phyloP scores from a whole-genome alignment of 2,888 invertebrate genomes.

The Drosophila subsilvestris region DNA sequence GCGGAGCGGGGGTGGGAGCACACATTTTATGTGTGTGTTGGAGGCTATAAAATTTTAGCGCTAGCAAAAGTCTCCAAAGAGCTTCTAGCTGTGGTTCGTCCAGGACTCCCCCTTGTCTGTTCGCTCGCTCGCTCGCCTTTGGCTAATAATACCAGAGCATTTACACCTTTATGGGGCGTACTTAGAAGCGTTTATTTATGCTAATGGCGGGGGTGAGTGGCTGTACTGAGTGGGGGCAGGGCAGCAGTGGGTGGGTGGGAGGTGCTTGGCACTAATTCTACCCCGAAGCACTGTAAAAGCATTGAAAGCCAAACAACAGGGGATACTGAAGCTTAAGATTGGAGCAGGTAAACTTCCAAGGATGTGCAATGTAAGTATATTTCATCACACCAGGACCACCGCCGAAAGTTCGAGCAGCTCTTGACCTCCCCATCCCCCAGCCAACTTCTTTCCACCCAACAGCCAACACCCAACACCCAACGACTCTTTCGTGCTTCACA shows the following conservation, averaged over 20 bases:
- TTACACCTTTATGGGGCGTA: slow-evolving; percentile 81
- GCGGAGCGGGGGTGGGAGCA: slow-evolving; percentile 23
- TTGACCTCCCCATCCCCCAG: slow-evolving; percentile 53
- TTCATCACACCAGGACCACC: slow-evolving; percentile 64
- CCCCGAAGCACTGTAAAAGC: slow-evolving; percentile 80
- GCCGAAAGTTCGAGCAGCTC: slow-evolving; percentile 52
- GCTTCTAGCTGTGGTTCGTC: slow-evolving; percentile 52
- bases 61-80: slow-evolving; percentile 66
- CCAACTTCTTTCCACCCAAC: slow-evolving; percentile 4
- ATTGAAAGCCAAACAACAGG: slow-evolving; percentile 40
- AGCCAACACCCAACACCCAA: slow-evolving; percentile 9
- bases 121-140: slow-evolving; percentile 31
- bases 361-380: slow-evolving; percentile 48
- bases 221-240: slow-evolving; percentile 3
- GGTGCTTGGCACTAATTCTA: slow-evolving; percentile 76
- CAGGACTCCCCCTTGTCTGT: slow-evolving; percentile 27
- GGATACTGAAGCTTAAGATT: slow-evolving; percentile 61
- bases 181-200: slow-evolving; percentile 80
- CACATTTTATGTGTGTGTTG: slow-evolving; percentile 72
- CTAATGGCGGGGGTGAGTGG: slow-evolving; percentile 64
- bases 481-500: slow-evolving; percentile 43
- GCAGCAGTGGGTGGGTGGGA: slow-evolving; percentile 43
- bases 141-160: slow-evolving; percentile 78
- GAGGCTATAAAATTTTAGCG: slow-evolving; percentile 78
- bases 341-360: slow-evolving; percentile 61